phyloP scores from a whole-genome alignment of 2,888 invertebrate genomes.

The Phasia obesa region DNA sequence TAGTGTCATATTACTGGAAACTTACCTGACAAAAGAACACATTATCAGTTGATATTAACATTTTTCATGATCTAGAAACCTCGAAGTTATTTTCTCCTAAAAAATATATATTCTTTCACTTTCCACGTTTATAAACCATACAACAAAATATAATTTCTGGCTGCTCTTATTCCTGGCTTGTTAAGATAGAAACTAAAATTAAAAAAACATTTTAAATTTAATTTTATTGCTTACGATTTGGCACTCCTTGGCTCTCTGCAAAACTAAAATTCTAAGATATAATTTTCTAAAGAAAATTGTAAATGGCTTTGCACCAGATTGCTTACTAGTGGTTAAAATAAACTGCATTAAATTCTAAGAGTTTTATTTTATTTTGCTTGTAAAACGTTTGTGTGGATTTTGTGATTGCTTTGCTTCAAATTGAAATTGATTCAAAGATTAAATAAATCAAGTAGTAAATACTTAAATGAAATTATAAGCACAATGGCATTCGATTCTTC shows the following conservation, averaged over 20 bases:
- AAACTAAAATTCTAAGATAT: background rate
- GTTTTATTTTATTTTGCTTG: background rate
- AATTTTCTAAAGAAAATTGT: slow-evolving; percentile 53
- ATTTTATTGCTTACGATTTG: background rate
- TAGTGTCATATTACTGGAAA: too few relatives aligned
- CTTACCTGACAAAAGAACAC: too few relatives aligned
- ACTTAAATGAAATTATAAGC: too few relatives aligned
- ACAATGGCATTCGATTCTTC: background rate
- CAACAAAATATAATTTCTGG: too few relatives aligned
- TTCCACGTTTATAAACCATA: too few relatives aligned
- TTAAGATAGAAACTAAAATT: too few relatives aligned
- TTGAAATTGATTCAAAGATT: background rate
- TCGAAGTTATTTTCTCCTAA: too few relatives aligned
- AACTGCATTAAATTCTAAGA: background rate
- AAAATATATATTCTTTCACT: too few relatives aligned
- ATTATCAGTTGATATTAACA: too few relatives aligned
- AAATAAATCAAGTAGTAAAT: background rate
- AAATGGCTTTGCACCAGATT: slow-evolving; percentile 3
- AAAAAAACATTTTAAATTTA: too few relatives aligned
- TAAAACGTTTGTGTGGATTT: background rate
- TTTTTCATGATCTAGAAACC: too few relatives aligned
- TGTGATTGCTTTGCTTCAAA: background rate
- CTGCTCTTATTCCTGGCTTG: background rate
- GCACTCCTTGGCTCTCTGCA: background rate
- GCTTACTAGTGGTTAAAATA: too few relatives aligned